Base-by-base conservation (phyloP, 2,888 invertebrate genomes). In the Drosophila niveifrons region DNA sequence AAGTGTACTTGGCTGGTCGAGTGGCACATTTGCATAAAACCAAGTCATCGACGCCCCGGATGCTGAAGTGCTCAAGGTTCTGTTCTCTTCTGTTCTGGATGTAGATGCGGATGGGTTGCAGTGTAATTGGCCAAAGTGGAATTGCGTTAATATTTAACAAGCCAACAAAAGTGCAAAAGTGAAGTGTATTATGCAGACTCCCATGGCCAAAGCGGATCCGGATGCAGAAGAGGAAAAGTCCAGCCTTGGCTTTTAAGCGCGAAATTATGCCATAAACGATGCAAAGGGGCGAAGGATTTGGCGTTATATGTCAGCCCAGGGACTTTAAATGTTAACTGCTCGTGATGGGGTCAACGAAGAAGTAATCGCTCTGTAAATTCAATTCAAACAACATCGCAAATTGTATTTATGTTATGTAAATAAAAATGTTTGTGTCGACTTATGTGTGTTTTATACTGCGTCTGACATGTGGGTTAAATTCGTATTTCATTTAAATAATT, bases 71-170 rank as follows among this genome's bases (percentile, higher is more conserved):
- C 51, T 23, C 17, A 44, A 18, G 47, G 47, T 8, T 28, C 15
- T 13, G 18, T 10, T 3, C 4, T 36, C 48, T 23, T 23, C 23
- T 1, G 4, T 46, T 53, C 51, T 31, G 52, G 17, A 64, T 50
- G 52, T 8, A 53, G 15, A 53, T 68, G 66, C 59, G 73, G 64
- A 65, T 68, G 87, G 70, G 70, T 71, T 87, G 87, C 80, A 82
- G 75, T 82, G 80, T 80, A 88, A 86, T 89, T 86, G 85, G 88
- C 75, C 77, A 73, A 75, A 89, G 88, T 82, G 80, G 75, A 88
- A 85, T 89, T 89, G 82, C 86, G 82, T 86, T 89, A 89, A 86
- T 86, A 86, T 86, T 86, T 86, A 88, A 86, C 74, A 75, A 86
- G 86, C 57, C 69, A 69, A 67, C 69, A 62, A 75, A 77, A 82